Conservation (phyloP, 64 coral and sea anemone species). For the Stylophora pistillata region DNA sequence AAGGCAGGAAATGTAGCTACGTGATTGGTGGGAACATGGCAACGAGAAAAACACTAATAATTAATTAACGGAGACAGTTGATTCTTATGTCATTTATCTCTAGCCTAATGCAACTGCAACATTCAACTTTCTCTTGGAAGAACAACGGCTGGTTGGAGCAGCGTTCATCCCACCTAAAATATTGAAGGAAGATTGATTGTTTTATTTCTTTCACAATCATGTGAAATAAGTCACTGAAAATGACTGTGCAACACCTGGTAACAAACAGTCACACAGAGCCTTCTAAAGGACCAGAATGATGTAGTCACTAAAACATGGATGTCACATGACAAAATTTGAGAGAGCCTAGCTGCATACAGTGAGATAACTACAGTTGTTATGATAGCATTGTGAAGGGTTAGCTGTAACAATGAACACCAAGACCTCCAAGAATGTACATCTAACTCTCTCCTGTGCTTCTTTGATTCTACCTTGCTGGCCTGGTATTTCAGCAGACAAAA, state of each 20-base stretch:
- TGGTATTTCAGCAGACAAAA: too few relatives aligned
- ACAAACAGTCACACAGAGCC: too few relatives aligned
- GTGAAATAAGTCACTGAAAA: background rate
- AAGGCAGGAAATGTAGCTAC: too few relatives aligned
- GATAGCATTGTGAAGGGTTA: too few relatives aligned
- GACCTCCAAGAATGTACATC: too few relatives aligned
- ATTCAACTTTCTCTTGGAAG: conserved; percentile 95
- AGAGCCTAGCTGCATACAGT: background rate
- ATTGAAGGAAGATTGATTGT: conserved; percentile 4
- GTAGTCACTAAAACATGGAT: background rate
- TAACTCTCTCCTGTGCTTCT: too few relatives aligned
- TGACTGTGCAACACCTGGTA: too few relatives aligned
- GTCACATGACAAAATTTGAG: background rate
- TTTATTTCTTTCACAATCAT: background rate
- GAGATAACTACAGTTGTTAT: too few relatives aligned
- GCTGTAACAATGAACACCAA: too few relatives aligned
- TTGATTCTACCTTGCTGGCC: too few relatives aligned
- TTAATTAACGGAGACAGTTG: background rate
- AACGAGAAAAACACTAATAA: too few relatives aligned
- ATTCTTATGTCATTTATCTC: background rate
- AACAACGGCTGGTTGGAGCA: conserved; percentile 85
- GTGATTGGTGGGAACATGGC: too few relatives aligned
- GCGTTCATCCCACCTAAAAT: conserved; percentile 86
- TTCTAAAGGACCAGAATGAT: background rate
- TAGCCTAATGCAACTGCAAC: conserved; percentile 95